Percentiles rank a stretch among this genome's conserved stretches.
Conservation (phyloP, 2,888 invertebrate species). For the Epiblema foenella region DNA sequence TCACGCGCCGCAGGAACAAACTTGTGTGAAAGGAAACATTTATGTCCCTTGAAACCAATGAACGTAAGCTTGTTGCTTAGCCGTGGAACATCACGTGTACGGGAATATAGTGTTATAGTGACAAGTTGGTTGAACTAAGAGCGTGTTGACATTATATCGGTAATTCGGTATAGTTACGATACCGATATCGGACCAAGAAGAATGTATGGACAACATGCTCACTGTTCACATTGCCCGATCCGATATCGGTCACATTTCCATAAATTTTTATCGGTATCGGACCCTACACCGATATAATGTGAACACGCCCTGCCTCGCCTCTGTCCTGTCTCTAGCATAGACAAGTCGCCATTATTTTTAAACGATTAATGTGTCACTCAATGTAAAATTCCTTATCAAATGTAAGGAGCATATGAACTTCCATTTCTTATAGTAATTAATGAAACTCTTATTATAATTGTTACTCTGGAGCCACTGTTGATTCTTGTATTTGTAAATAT, state of each 20-base stretch:
- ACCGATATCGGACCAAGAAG: no score
- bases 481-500: conserved; percentile 81
- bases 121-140: conserved; percentile 12
- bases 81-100: no score
- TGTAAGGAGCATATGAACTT: conserved; percentile 46
- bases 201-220: no score
- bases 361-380: conserved; percentile 36
- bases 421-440: conserved; percentile 43
- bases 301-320: no score
- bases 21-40: no score
- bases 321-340: conserved; percentile 23
- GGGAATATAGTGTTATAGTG: no score
- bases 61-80: not conserved
- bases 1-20: not conserved
- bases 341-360: conserved; percentile 34
- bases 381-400: conserved; percentile 34
- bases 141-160: no score
- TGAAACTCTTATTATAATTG: conserved; percentile 64
- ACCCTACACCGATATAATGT: no score
- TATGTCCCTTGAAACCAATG: not conserved
- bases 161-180: no score
- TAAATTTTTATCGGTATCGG: no score
- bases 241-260: no score
- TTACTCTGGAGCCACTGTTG: conserved; percentile 77
- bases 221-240: no score